phyloP scores from a whole-genome alignment of 2,888 invertebrate species.

The Eustalomyia histrio region DNA sequence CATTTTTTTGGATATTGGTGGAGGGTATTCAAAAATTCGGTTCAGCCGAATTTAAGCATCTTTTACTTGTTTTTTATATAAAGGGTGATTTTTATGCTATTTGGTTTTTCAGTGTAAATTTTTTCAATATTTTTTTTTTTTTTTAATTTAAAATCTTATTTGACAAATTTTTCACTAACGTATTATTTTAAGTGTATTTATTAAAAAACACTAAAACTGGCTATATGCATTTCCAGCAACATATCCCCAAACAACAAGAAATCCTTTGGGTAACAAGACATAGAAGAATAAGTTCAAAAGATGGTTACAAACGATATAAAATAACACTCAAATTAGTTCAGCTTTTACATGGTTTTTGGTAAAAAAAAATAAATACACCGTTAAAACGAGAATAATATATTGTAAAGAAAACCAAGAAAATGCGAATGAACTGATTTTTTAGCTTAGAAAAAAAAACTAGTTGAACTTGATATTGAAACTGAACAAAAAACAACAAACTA shows the following conservation, averaged over 20 bases:
- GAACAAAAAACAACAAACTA: constrained; percentile 21
- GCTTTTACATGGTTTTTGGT: constrained; percentile 32
- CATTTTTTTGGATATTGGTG: too few species aligned
- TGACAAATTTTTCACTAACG: too few species aligned
- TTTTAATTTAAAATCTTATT: too few species aligned
- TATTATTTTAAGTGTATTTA: too few species aligned
- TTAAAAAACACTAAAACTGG: too few species aligned
- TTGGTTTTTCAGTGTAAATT: too few species aligned
- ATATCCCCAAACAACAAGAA: background rate
- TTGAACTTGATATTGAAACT: constrained; percentile 76
- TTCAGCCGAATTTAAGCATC: too few species aligned
- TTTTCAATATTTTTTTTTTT: too few species aligned
- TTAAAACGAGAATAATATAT: constrained; percentile 19
- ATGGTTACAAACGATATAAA: background rate
- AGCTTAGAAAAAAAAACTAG: constrained; percentile 67
- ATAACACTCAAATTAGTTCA: constrained; percentile 1
- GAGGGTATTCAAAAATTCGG: too few species aligned
- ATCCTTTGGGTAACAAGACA: background rate
- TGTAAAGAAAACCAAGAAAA: constrained; percentile 19
- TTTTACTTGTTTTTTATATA: too few species aligned
- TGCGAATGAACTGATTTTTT: constrained; percentile 62
- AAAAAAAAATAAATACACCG: constrained; percentile 37
- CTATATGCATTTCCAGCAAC: background rate
- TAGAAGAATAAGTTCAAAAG: background rate
- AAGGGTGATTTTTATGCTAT: too few species aligned